phyloP scores from a whole-genome alignment of 2,888 invertebrate genomes.

The Brachyptera risi region DNA sequence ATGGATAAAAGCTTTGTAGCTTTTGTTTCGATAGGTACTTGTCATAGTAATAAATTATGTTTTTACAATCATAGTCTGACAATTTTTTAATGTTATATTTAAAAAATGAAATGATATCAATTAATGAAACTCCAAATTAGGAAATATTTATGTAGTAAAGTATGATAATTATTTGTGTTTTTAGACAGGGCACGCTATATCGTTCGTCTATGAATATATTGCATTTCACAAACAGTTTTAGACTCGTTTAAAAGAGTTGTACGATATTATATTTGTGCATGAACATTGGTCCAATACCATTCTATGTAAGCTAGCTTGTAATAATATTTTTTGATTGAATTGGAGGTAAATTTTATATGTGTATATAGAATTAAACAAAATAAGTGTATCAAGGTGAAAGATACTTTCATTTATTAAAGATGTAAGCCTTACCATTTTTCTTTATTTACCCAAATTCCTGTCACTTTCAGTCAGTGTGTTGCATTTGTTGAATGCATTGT shows the following conservation, averaged over 20 bases:
- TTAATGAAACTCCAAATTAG: background rate
- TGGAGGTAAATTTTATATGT: conserved; percentile 21
- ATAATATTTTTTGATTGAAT: conserved; percentile 20
- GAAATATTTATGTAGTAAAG: background rate
- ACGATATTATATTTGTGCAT: conserved; percentile 4
- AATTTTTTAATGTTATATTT: no score
- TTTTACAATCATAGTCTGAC: no score
- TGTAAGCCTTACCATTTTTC: no score
- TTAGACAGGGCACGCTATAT: conserved; percentile 4
- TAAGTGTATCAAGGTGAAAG: background rate
- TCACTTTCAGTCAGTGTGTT: no score
- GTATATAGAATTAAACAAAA: conserved; percentile 16
- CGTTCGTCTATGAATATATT: conserved; percentile 1
- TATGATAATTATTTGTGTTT: background rate
- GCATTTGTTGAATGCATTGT: no score
- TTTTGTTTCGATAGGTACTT: no score
- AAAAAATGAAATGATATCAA: background rate
- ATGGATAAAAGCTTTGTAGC: no score
- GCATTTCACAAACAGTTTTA: conserved; percentile 13
- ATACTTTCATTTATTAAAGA: background rate
- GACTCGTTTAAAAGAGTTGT: background rate
- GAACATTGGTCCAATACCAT: background rate
- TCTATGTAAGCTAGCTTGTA: conserved; percentile 13
- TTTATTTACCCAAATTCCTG: no score
- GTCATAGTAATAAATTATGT: no score